Evolutionary conservation across 2,888 invertebrate species (phyloP).

Genomic region (Sarcophaga rosellei): DNA sequence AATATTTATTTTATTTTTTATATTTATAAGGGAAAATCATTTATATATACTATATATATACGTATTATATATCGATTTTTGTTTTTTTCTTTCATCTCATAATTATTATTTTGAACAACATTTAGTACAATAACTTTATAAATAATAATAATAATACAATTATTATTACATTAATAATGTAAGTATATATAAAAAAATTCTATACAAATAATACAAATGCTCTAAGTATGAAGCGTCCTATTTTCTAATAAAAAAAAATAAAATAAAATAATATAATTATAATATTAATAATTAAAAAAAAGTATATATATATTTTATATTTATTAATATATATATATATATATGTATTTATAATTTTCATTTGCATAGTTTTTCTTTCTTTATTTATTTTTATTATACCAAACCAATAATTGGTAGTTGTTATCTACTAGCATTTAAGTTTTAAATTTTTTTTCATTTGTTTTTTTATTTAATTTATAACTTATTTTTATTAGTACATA

Average conservation of each 20-base stretch:
- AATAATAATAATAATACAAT: slow-evolving; percentile 61
- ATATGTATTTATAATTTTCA: neutral
- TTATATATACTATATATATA: neutral
- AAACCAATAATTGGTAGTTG: slow-evolving; percentile 65
- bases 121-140: slow-evolving; percentile 68
- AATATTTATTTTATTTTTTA: slow-evolving; percentile 31
- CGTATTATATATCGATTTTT: neutral
- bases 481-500: slow-evolving; percentile 40
- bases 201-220: slow-evolving; percentile 79
- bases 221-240: slow-evolving; percentile 71
- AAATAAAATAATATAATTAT: slow-evolving; percentile 52
- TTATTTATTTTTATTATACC: slow-evolving; percentile 25
- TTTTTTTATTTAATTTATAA: neutral
- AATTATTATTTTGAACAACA: slow-evolving; percentile 63
- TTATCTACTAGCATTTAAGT: slow-evolving; percentile 23
- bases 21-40: slow-evolving; percentile 41
- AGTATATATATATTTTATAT: slow-evolving; percentile 14
- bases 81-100: neutral
- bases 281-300: slow-evolving; percentile 21
- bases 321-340: slow-evolving; percentile 22
- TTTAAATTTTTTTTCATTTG: slow-evolving; percentile 13
- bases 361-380: neutral
- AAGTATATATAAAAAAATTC: slow-evolving; percentile 67
- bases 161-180: slow-evolving; percentile 28
- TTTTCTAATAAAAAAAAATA: slow-evolving; percentile 61